These are phyloP conservation scores for Spodoptera exigua DNA, from an alignment of 2,888 invertebrate species.

Conservation along the genomic window DNA sequence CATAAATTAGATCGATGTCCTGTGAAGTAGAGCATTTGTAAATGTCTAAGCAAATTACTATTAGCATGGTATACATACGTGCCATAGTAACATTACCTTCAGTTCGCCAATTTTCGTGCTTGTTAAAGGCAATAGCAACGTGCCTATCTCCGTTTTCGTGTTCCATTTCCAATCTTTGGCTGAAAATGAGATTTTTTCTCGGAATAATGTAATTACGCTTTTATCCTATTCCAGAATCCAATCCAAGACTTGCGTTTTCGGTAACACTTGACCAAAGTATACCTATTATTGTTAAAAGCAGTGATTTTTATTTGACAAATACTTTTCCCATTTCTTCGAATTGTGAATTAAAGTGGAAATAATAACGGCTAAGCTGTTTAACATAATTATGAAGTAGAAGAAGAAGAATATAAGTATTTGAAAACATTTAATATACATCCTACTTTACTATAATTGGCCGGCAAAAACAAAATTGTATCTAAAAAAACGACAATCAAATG, in stretches of 20 bases:
- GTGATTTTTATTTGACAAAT: too few species aligned
- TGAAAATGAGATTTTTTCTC: conserved; percentile 45
- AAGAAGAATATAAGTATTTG: too few species aligned
- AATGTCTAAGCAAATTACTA: conserved; percentile 9
- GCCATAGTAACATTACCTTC: conserved; percentile 14
- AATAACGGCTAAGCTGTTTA: too few species aligned
- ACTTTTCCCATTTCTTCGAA: too few species aligned
- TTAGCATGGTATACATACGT: conserved; percentile 1
- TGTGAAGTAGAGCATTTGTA: not conserved
- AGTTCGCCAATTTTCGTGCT: conserved; percentile 32
- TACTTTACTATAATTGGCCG: too few species aligned
- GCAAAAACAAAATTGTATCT: too few species aligned
- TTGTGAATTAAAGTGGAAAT: too few species aligned
- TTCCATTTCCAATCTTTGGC: conserved; percentile 28
- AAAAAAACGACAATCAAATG: too few species aligned
- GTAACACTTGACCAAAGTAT: conserved; percentile 29
- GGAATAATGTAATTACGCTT: conserved; percentile 44
- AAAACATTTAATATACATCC: too few species aligned
- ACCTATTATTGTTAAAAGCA: too few species aligned
- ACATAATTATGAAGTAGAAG: too few species aligned
- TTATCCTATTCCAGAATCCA: conserved; percentile 39
- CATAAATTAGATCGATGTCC: conserved; percentile 17
- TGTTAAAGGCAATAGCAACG: conserved; percentile 38
- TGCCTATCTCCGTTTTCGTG: conserved; percentile 30
- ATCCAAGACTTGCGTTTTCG: conserved; percentile 42